A percentile compares a stretch with the other conserved stretches of the same genome.
These are phyloP conservation scores for Norana najaformis DNA, from an alignment of 2,888 invertebrate species.

Conservation along the genomic window DNA sequence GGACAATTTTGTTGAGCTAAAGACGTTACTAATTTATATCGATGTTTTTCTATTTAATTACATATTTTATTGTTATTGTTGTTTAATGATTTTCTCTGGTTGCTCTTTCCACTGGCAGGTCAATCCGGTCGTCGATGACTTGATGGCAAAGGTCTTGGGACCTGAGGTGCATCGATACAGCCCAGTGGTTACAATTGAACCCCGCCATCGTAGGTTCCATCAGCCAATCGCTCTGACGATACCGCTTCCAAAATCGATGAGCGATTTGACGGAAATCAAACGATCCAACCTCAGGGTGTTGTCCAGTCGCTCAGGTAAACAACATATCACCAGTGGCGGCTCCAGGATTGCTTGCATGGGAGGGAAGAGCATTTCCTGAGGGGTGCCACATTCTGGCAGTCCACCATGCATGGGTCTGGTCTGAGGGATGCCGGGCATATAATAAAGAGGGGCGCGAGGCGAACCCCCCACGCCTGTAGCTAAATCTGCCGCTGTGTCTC, in stretches of 20 bases:
- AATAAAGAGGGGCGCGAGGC: too few species aligned
- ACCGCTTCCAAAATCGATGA: conserved; percentile 31
- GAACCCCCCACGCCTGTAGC: too few species aligned
- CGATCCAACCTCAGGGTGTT: conserved; percentile 25
- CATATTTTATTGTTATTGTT: neutral
- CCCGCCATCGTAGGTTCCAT: conserved; percentile 35
- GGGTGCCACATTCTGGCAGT: too few species aligned
- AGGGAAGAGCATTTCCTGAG: too few species aligned
- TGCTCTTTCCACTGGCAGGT: conserved; percentile 71
- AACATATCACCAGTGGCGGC: neutral
- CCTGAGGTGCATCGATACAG: conserved; percentile 95
- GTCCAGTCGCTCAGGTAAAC: conserved; percentile 26
- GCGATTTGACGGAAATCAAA: neutral
- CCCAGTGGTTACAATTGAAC: conserved; percentile 35
- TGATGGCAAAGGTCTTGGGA: conserved; percentile 92
- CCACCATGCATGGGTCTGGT: too few species aligned
- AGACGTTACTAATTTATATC: neutral
- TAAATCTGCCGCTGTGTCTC: too few species aligned
- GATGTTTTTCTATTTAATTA: neutral
- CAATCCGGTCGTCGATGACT: conserved; percentile 93
- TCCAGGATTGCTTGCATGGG: too few species aligned
- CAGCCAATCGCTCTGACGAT: conserved; percentile 34
- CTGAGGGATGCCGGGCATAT: too few species aligned
- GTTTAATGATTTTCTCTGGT: neutral
- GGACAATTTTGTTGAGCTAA: neutral